Percentiles rank a stretch among this genome's conserved stretches.
Conservation (phyloP, 1,140 invertebrate species). For the Ditylenchus dipsaci region DNA sequence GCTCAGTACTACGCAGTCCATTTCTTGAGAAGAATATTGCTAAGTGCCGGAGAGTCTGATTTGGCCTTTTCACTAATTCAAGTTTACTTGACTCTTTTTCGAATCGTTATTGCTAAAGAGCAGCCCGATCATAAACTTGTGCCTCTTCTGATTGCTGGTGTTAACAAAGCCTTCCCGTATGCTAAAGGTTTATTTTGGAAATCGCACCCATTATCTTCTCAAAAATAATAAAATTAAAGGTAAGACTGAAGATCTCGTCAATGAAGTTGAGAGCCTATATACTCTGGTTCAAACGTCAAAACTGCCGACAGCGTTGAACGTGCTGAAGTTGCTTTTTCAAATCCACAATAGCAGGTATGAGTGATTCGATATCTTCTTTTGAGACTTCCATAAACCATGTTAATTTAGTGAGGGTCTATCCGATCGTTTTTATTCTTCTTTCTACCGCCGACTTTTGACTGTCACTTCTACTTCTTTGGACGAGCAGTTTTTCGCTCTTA, state of each 20-base stretch:
- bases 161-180: slow-evolving; percentile 80
- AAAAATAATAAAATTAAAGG: slow-evolving; percentile 44
- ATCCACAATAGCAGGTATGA: slow-evolving; percentile 66
- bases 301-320: slow-evolving; percentile 79
- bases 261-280: slow-evolving; percentile 79
- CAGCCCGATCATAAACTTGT: slow-evolving; percentile 69
- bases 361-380: slow-evolving; percentile 27
- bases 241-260: slow-evolving; percentile 62
- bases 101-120: slow-evolving; percentile 66
- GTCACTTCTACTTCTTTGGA: slow-evolving; percentile 70
- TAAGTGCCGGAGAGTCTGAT: slow-evolving; percentile 69
- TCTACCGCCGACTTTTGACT: slow-evolving; percentile 81
- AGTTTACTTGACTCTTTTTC: slow-evolving; percentile 93
- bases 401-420: slow-evolving; percentile 58
- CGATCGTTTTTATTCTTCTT: slow-evolving; percentile 76
- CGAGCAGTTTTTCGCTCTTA: slow-evolving; percentile 77
- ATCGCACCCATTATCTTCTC: neutral
- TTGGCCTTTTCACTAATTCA: slow-evolving; percentile 76
- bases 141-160: slow-evolving; percentile 79
- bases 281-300: slow-evolving; percentile 74
- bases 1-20: slow-evolving; percentile 91
- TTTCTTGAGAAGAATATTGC: slow-evolving; percentile 76
- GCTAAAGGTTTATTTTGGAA: slow-evolving; percentile 61
- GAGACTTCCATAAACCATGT: slow-evolving; percentile 2
- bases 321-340: slow-evolving; percentile 78